phyloP scores from a whole-genome alignment of 2,888 invertebrate genomes.

The Dromius quadrimaculatus region DNA sequence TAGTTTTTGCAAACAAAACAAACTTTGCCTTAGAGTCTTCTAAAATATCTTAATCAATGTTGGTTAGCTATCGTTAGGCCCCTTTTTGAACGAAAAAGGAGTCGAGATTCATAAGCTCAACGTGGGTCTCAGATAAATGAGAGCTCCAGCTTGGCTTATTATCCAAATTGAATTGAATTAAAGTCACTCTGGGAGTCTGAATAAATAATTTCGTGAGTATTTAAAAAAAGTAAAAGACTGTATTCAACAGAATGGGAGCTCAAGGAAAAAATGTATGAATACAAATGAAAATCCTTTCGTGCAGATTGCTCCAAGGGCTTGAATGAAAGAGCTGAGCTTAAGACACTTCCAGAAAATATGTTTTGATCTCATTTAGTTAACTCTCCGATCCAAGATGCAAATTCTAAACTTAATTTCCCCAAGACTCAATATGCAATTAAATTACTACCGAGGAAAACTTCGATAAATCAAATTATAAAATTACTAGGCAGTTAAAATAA shows the following conservation, averaged over 20 bases:
- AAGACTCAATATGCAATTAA: constrained; percentile 14
- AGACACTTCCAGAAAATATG: constrained; percentile 30
- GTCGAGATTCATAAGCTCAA: too few species aligned
- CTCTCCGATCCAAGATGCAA: constrained; percentile 15
- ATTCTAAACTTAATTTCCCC: constrained; percentile 31
- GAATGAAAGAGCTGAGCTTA: constrained; percentile 28
- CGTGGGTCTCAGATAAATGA: too few species aligned
- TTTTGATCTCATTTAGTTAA: constrained; percentile 27
- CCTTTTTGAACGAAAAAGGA: too few species aligned
- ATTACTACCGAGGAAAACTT: constrained; percentile 15
- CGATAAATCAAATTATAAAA: constrained; percentile 38
- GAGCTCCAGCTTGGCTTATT: too few species aligned
- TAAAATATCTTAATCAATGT: too few species aligned
- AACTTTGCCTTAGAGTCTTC: too few species aligned
- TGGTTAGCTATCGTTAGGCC: too few species aligned
- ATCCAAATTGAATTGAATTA: too few species aligned
- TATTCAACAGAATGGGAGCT: constrained; percentile 22
- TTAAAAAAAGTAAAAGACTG: constrained; percentile 30
- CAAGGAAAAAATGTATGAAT: constrained; percentile 38
- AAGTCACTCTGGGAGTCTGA: not conserved
- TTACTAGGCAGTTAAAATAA: constrained; percentile 40
- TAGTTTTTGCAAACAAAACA: too few species aligned
- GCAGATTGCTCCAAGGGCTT: constrained; percentile 24
- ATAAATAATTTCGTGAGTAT: constrained; percentile 25
- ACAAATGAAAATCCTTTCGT: constrained; percentile 34